Evolutionary conservation across 1,140 invertebrate genomes (phyloP).

Genomic region (Glomeris maerens): DNA sequence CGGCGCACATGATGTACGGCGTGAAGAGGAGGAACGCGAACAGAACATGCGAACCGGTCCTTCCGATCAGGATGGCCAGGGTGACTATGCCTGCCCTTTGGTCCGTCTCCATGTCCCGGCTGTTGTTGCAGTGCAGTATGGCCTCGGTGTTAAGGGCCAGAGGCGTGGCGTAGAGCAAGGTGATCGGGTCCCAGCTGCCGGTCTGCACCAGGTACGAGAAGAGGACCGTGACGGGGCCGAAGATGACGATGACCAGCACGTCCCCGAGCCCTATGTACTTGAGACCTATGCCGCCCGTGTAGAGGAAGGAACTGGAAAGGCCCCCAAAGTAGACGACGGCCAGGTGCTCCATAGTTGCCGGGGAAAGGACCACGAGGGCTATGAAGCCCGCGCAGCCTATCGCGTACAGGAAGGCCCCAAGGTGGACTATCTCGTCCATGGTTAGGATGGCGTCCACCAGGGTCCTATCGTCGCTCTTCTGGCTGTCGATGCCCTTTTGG

Average conservation of each 20-base stretch:
- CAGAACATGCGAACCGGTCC: conserved; percentile 73
- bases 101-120: conserved; percentile 73
- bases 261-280: conserved; percentile 88
- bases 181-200: conserved; percentile 64
- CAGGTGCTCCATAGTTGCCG: conserved; percentile 82
- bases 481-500: conserved; percentile 78
- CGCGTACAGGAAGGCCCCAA: conserved; percentile 74
- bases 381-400: conserved; percentile 80
- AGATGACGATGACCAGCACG: conserved; percentile 74
- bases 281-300: conserved; percentile 79
- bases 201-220: conserved; percentile 87
- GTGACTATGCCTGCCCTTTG: conserved; percentile 76
- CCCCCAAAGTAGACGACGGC: conserved; percentile 90
- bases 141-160: conserved; percentile 87
- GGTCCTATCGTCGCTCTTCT: conserved; percentile 78
- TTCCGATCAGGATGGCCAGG: conserved; percentile 80
- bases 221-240: conserved; percentile 85
- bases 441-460: conserved; percentile 76
- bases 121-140: conserved; percentile 88
- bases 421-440: conserved; percentile 67
- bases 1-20: conserved; percentile 77
- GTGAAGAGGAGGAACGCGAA: conserved; percentile 81
- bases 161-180: conserved; percentile 84
- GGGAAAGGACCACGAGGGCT: conserved; percentile 57
- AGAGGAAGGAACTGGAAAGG: conserved; percentile 81